These are phyloP conservation scores for Picus viridis DNA, from an alignment of 2,797 vertebrate genomes.

Conservation along the genomic window DNA sequence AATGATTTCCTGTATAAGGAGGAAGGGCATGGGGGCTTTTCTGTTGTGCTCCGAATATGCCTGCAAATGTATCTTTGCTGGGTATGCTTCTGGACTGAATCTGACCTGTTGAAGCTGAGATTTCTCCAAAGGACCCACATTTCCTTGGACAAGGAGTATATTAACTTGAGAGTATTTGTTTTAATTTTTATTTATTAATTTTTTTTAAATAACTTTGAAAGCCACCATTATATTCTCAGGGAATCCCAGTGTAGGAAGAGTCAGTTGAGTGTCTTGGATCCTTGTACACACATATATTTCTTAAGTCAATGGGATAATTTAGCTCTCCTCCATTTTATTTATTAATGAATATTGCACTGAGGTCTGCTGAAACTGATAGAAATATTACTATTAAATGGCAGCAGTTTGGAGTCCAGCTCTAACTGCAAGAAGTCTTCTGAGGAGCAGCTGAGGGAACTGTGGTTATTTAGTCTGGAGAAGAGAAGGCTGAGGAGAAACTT, in stretches of 20 bases:
- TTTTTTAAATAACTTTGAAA: neutral
- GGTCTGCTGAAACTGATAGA: neutral
- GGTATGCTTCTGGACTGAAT: neutral
- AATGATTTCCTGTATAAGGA: constrained; percentile 22
- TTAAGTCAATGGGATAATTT: neutral
- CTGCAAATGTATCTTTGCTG: neutral
- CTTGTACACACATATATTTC: neutral
- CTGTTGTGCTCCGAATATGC: neutral
- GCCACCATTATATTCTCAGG: neutral
- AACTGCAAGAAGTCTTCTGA: neutral
- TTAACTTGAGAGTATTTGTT: neutral
- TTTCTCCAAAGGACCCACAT: neutral
- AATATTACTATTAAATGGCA: neutral
- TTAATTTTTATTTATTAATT: neutral
- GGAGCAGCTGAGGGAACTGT: too few species aligned
- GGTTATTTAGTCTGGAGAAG: too few species aligned
- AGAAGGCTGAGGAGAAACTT: too few species aligned
- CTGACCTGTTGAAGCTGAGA: neutral
- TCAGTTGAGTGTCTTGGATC: neutral
- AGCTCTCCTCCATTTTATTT: neutral
- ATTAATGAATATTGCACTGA: neutral
- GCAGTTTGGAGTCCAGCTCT: neutral
- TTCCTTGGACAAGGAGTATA: neutral
- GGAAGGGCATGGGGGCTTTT: neutral
- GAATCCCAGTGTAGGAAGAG: neutral